Evolutionary conservation across 2,797 vertebrate genomes (phyloP), one percentile per base, ranked within the genome.

Genomic region (Sorex maritimensis): DNA sequence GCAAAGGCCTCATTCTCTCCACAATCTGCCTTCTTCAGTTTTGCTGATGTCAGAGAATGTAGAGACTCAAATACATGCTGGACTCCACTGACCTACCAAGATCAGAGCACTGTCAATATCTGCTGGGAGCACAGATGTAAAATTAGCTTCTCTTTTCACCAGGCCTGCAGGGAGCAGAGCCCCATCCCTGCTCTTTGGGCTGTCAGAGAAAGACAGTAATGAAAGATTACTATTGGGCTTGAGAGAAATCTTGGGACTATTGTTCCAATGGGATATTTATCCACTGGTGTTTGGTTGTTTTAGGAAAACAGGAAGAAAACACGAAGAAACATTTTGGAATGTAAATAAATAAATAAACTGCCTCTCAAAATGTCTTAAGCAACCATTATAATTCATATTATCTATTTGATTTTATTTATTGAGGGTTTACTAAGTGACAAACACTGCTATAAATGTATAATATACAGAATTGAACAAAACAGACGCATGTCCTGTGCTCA

Each of bases 101-200:
- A 69, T 6, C 58, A 41, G 69, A 55, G 15, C 10, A 1, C 2
- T 44, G 44, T n/a, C 46, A 78, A 24, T 28, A n/a, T 89, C 82
- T 86, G 34, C 41, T 86, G 58, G 17, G 38, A 68, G 30, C 14
- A 26, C 9, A 4, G 49, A 28, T 34, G 38, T 34, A 75, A 75
- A 4, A 77, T 41, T 30, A 30, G 34, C 23, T 41, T 34, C 69
- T 19, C 68, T 7, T 49, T 28, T 13, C 19, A 24, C 49, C 61
- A 5, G 15, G 55, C 9, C 63, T 67, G 21, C 21, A n/a, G 49
- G 88, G 91, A 81, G 75, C 63, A 81, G 84, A 84, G 49, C n/a
- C 67, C 12, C 17, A 77, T 12, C 85, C 44, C 67, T 69, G 5
- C 46, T 82, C 41, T 55, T 49, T 78, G 15, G 13, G 28, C n/a